Conservation (phyloP, 2,888 invertebrate genomes). For the Drosophila flavopinicola region DNA sequence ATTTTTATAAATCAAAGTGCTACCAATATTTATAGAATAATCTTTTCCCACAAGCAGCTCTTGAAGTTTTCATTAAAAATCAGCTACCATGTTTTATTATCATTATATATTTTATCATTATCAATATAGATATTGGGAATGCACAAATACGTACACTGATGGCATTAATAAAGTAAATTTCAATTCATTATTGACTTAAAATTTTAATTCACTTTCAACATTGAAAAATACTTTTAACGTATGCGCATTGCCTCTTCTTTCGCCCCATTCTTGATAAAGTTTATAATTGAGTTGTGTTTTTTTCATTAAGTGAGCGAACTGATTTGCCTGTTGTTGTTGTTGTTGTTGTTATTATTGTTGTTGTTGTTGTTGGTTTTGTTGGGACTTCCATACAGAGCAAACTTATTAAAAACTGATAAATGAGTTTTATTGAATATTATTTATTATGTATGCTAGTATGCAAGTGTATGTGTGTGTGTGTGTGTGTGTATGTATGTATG, state of each 20-base stretch:
- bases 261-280: constrained; percentile 59
- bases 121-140: constrained; percentile 27
- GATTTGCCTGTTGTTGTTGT: constrained; percentile 56
- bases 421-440: constrained; percentile 49
- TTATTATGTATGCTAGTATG: constrained; percentile 32
- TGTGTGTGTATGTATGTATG: background rate
- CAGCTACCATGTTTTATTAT: constrained; percentile 18
- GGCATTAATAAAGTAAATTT: constrained; percentile 65
- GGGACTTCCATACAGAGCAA: constrained; percentile 48
- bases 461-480: too few relatives aligned
- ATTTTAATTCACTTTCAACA: constrained; percentile 72
- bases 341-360: too few relatives aligned
- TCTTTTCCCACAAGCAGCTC: constrained; percentile 16
- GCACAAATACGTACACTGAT: constrained; percentile 37
- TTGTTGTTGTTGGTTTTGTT: constrained; percentile 31
- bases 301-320: constrained; percentile 78
- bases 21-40: background rate
- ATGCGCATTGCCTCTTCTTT: constrained; percentile 11
- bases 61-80: constrained; percentile 50
- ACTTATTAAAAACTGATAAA: constrained; percentile 78
- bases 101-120: constrained; percentile 19
- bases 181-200: constrained; percentile 71
- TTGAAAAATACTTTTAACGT: constrained; percentile 61
- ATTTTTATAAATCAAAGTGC: too few relatives aligned
- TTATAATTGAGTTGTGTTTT: constrained; percentile 78